Evolutionary conservation across 2,113 vertebrate genomes (phyloP).

Genomic region (Cyprinodon variegatus): DNA sequence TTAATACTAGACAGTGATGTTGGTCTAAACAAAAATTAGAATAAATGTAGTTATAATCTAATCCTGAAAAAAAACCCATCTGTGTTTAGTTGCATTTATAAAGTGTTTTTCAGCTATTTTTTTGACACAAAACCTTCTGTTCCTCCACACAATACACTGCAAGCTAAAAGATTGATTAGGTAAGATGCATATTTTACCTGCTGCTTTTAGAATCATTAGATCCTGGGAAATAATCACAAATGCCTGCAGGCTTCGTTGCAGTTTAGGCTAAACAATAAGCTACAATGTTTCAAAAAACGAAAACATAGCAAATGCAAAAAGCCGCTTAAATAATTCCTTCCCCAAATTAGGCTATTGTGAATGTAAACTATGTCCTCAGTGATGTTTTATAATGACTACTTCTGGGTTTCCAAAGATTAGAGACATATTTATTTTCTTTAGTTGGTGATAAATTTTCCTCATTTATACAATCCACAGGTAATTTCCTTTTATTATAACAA

Average conservation of each 20-base stretch:
- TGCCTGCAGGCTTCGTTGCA: background rate
- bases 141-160: background rate
- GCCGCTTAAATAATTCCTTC: background rate
- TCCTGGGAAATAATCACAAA: constrained; percentile 1
- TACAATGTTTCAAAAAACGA: too few species aligned
- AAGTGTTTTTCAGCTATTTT: background rate
- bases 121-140: background rate
- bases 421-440: too few species aligned
- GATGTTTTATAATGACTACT: background rate
- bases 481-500: too few species aligned
- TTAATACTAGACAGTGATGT: background rate
- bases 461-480: background rate
- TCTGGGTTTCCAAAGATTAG: background rate
- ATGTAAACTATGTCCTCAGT: background rate
- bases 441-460: background rate
- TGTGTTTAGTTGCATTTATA: background rate
- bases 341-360: background rate
- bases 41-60: background rate
- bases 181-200: background rate
- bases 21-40: background rate
- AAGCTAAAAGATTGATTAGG: background rate
- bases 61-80: background rate
- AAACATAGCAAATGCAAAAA: background rate
- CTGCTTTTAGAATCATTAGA: background rate
- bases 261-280: background rate